Percentiles rank a stretch among this genome's conserved stretches.
Evolutionary conservation across 2,797 vertebrate species (phyloP).

Genomic region (Ctenosaura bakeri): DNA sequence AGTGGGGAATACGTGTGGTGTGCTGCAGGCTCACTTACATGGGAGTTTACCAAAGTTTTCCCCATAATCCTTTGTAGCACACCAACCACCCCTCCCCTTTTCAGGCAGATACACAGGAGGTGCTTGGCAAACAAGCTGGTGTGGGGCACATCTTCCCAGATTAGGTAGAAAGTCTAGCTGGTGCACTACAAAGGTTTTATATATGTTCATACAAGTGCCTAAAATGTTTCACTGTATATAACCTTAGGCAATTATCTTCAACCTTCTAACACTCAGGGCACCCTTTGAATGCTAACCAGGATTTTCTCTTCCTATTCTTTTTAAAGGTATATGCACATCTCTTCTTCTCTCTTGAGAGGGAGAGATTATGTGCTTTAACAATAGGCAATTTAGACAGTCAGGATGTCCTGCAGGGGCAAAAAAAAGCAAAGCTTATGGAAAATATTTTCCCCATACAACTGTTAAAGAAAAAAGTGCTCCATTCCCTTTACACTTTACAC

Average conservation of each 20-base stretch:
- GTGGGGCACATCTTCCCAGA: no score
- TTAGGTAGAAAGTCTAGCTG: no score
- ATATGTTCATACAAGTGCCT: not conserved
- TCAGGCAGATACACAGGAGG: no score
- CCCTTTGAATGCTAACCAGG: not conserved
- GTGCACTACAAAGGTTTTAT: no score
- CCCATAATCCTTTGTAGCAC: no score
- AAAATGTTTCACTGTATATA: not conserved
- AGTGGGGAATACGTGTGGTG: no score
- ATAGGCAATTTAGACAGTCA: not conserved
- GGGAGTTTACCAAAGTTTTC: no score
- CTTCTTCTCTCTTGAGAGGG: not conserved
- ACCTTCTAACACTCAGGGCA: not conserved
- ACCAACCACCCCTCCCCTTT: no score
- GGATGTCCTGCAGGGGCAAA: no score
- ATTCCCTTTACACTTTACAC: not conserved
- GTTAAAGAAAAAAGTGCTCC: not conserved
- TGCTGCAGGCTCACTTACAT: no score
- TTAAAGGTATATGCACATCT: not conserved
- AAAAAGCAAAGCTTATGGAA: not conserved
- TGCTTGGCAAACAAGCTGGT: no score
- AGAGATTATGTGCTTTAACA: not conserved
- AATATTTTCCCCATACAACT: not conserved
- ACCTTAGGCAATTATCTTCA: not conserved
- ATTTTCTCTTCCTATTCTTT: not conserved